Evolutionary conservation across 2,888 invertebrate genomes (phyloP), one percentile per base, ranked within the genome.

Genomic region (Sphaerolaimus hirsutus): DNA sequence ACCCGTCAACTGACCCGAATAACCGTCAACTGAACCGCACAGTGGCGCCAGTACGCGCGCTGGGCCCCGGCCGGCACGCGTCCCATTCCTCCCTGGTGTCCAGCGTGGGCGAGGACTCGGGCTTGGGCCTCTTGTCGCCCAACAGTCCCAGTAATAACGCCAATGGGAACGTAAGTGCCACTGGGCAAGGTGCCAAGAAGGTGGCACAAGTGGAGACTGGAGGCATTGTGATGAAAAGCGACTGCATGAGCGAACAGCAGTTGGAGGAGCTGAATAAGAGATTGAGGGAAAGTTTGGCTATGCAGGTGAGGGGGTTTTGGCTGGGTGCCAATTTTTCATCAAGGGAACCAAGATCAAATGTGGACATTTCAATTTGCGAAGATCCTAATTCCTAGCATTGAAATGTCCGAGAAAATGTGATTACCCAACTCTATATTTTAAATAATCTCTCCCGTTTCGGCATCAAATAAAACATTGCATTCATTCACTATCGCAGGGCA

Each of bases 281-380:
- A 22, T 22, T 48, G 22, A 41, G 41, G 35, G 42, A 48, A 19
- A 37, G 36, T 10, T 37, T 48, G n/a, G 19, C 17, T 2, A 2
- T 35, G 24, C 48, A 48, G 42, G 48, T 48, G 22, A 32, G 23
- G n/a, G n/a, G n/a, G n/a, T n/a, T n/a, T n/a, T n/a, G n/a, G n/a
- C n/a, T n/a, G n/a, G n/a, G n/a, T n/a, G n/a, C n/a, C n/a, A n/a
- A n/a, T n/a, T n/a, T n/a, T n/a, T n/a, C n/a, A n/a, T n/a, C n/a
- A n/a, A n/a, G n/a, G n/a, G n/a, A n/a, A n/a, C n/a, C n/a, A n/a
- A n/a, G n/a, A n/a, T n/a, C n/a, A n/a, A n/a, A n/a, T n/a, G n/a
- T n/a, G n/a, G n/a, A n/a, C n/a, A n/a, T n/a, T n/a, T n/a, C n/a
- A n/a, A n/a, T n/a, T n/a, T n/a, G n/a, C n/a, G n/a, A n/a, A n/a